Evolutionary conservation across 2,797 vertebrate species (phyloP).

Genomic region (Gymnoscopelus braueri): DNA sequence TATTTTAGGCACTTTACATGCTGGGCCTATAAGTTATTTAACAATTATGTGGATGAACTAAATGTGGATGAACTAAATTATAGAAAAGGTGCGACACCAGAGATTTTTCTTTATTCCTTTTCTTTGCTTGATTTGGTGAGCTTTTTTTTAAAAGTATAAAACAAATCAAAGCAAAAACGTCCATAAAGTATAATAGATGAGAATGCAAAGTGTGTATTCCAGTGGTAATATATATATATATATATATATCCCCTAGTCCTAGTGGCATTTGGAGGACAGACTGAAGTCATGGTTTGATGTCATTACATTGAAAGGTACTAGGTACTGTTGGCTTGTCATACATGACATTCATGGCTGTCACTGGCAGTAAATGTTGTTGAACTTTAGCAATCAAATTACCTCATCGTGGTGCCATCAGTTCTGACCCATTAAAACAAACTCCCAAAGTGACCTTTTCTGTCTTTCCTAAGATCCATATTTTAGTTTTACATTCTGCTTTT

Average conservation of each 20-base stretch:
- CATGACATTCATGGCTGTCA: slow-evolving; percentile 1
- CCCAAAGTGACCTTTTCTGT: too few relatives aligned
- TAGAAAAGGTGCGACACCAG: slow-evolving; percentile 1
- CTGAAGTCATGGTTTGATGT: background rate
- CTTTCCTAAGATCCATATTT: too few relatives aligned
- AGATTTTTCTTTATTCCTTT: background rate
- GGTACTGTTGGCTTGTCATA: background rate
- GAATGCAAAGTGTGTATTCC: background rate
- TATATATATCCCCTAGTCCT: background rate
- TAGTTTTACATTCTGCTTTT: too few relatives aligned
- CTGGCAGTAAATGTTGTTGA: background rate
- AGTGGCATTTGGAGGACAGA: background rate
- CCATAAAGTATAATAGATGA: background rate
- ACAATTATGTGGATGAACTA: background rate
- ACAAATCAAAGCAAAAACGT: background rate
- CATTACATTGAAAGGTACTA: background rate
- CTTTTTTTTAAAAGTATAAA: background rate
- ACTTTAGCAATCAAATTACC: background rate
- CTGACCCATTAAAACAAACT: too few relatives aligned
- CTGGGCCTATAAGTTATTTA: background rate
- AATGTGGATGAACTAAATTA: background rate
- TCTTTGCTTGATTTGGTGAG: background rate
- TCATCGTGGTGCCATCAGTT: too few relatives aligned
- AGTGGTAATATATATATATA: too few relatives aligned
- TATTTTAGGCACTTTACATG: background rate